phyloP scores from a whole-genome alignment of 2,888 invertebrate genomes.

The Caenorhabditis parvicauda region DNA sequence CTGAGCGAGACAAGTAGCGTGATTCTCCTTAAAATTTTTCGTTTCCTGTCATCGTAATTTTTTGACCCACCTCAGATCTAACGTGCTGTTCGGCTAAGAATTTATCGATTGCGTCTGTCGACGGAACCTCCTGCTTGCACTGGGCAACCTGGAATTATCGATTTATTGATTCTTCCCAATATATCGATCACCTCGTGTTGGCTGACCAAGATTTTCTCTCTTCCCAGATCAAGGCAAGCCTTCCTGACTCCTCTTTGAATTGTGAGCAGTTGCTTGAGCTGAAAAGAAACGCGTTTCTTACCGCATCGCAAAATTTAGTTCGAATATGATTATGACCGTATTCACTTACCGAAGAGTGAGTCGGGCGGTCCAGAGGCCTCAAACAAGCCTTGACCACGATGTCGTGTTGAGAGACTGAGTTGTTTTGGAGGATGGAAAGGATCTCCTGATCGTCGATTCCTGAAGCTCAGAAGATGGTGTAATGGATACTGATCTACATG shows the following conservation, averaged over 20 bases:
- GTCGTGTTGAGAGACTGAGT: slow-evolving; percentile 33
- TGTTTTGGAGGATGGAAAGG: slow-evolving; percentile 28
- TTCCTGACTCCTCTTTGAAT: slow-evolving; percentile 38
- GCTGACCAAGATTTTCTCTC: slow-evolving; percentile 31
- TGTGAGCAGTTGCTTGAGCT: slow-evolving; percentile 39
- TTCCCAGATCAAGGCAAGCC: slow-evolving; percentile 38
- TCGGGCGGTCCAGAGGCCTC: slow-evolving; percentile 31
- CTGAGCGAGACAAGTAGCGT: slow-evolving; percentile 34
- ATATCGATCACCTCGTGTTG: too few species aligned
- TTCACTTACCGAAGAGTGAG: slow-evolving; percentile 29
- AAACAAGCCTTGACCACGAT: slow-evolving; percentile 39
- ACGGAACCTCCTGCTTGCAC: slow-evolving; percentile 18
- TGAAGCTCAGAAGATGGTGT: background rate
- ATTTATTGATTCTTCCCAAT: background rate
- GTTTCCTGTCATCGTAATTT: background rate
- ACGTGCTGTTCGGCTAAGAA: slow-evolving; percentile 27
- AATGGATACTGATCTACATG: too few species aligned
- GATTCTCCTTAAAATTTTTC: slow-evolving; percentile 12
- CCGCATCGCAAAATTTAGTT: background rate
- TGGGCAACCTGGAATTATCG: slow-evolving; percentile 4
- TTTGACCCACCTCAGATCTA: slow-evolving; percentile 21
- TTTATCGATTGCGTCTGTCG: slow-evolving; percentile 32
- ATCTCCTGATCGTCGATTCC: slow-evolving; percentile 41
- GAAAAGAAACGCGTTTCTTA: too few species aligned
- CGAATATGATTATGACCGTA: background rate